phyloP scores from a whole-genome alignment of 1,140 invertebrate species.

The Amyelois transitella region DNA sequence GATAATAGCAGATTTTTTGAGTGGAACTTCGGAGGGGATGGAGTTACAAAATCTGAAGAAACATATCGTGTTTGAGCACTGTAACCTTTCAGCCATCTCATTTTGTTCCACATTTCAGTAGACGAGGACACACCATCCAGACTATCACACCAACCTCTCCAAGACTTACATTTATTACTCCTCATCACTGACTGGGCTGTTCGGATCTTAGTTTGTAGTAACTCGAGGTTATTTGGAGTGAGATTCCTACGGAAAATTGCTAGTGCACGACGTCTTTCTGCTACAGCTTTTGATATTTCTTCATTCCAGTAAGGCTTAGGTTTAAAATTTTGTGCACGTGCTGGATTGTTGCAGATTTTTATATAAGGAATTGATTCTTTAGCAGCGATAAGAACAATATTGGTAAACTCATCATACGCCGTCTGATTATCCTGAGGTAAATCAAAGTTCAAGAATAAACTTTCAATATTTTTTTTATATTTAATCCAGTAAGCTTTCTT shows the following conservation, averaged over 20 bases:
- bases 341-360: neutral
- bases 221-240: constrained; percentile 15
- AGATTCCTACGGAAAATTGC: constrained; percentile 18
- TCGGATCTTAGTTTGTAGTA: too few species aligned
- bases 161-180: neutral
- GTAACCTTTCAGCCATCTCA: constrained; percentile 25
- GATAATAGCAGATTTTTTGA: constrained; percentile 1
- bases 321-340: neutral
- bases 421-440: neutral
- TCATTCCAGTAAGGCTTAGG: constrained; percentile 3
- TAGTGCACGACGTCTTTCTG: constrained; percentile 10
- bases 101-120: constrained; percentile 18
- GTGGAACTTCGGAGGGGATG: constrained; percentile 4
- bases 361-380: neutral
- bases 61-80: neutral
- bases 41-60: constrained; percentile 20
- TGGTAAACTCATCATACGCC: constrained; percentile 4
- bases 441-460: neutral
- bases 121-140: constrained; percentile 8
- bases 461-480: neutral
- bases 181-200: neutral
- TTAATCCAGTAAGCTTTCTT: constrained; percentile 10
- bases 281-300: constrained; percentile 4
- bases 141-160: neutral
- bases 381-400: neutral